phyloP scores from a whole-genome alignment of 2,113 vertebrate species.

The Natator depressus region DNA sequence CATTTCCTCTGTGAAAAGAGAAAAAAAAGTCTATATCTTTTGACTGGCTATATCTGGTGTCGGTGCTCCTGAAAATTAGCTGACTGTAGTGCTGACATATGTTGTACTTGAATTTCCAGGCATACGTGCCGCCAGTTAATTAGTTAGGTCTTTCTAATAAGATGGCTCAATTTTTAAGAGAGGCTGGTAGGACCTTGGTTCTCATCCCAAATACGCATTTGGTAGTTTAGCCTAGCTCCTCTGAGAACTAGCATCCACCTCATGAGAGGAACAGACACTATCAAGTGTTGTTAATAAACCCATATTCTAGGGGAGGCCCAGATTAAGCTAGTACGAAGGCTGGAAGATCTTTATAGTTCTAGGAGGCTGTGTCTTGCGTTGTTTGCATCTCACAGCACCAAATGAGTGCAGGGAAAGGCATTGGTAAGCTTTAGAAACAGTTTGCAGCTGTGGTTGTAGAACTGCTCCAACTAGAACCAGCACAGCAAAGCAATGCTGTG shows the following conservation, averaged over 20 bases:
- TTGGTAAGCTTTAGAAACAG: not conserved
- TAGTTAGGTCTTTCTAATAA: conserved; percentile 31
- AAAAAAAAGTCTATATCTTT: not conserved
- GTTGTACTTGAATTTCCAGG: conserved; percentile 18
- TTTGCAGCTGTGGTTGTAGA: not conserved
- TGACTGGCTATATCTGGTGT: conserved; percentile 11
- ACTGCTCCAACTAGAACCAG: not conserved
- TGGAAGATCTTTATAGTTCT: not conserved
- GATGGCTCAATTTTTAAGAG: conserved; percentile 2
- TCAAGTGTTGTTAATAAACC: not conserved
- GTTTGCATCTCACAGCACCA: not conserved
- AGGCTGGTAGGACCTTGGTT: not conserved
- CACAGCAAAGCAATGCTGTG: not conserved
- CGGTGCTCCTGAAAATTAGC: conserved; percentile 24
- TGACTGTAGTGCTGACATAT: conserved; percentile 50
- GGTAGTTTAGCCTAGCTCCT: not conserved
- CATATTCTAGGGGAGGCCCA: not conserved
- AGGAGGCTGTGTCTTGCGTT: not conserved
- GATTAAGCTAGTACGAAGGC: not conserved
- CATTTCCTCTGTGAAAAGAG: not conserved
- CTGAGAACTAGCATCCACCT: not conserved
- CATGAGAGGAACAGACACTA: not conserved
- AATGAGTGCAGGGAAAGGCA: not conserved
- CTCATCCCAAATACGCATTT: not conserved
- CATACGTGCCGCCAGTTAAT: conserved; percentile 59